Base-by-base conservation (phyloP, 2,888 invertebrate genomes). In the Urechis unicinctus region DNA sequence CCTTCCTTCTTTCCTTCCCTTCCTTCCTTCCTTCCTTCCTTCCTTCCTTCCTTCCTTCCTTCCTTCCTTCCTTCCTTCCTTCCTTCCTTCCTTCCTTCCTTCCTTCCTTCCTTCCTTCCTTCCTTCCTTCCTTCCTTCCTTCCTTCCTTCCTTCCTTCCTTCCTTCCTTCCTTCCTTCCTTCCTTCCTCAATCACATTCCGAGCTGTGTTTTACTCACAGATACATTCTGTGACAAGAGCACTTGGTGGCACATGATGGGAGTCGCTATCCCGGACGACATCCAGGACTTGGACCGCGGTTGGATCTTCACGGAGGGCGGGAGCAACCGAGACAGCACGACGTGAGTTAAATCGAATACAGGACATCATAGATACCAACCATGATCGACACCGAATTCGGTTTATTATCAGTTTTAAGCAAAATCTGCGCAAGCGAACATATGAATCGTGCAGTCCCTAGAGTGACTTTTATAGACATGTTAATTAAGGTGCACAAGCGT, bases 221-320 rank as follows among this genome's bases (percentile, higher is more conserved):
- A 36, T 13, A 36, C 36, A 36, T 17, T 13, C 9, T 9, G 9
- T 9, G 36, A 36, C 17, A 36, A 54, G 30, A 31, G 48, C 3
- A 50, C 26, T n/a, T 68, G 72, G 72, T 72, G 70, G 69, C 71
- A 72, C 52, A 68, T 67, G 53, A 58, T 72, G 42, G 57, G 61
- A 0, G 59, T 72, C 4, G 66, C 66, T 13, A 62, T 72, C 9
- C 71, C 71, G 1, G 66, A 71, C 48, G 62, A 60, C 2, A 31
- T 68, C n/a, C 9, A 31, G 22, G 54, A 57, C 26, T 52, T 48
- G 13, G 60, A 64, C 50, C 60, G 66, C 0, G 70, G 64, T 0
- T 66, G 67, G 25, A 56, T 68, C 24, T 63, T 67, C 47, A 68
- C 69, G 5, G 70, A 68, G 25, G 68, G 68, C 2, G 69, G 69